A percentile compares a stretch with the other conserved stretches of the same genome.
Conservation (phyloP, 2,113 vertebrate species). For the Desmodus rotundus region DNA sequence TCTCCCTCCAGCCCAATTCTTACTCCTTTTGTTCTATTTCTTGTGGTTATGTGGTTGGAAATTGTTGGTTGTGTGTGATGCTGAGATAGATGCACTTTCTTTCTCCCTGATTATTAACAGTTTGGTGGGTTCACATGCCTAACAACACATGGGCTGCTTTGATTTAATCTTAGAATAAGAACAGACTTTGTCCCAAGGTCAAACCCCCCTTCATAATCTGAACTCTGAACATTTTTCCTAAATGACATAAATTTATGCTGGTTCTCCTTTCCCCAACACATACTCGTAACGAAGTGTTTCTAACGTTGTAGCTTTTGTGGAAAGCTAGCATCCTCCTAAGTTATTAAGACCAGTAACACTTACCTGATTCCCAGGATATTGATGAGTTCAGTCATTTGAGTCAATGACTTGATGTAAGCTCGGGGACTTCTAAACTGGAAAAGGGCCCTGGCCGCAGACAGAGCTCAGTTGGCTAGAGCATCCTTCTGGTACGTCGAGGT, state of each 20-base stretch:
- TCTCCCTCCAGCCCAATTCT: not conserved
- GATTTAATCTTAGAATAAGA: slow-evolving; percentile 34
- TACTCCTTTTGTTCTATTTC: not conserved
- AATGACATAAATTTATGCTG: not conserved
- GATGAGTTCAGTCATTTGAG: not conserved
- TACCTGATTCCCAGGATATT: not conserved
- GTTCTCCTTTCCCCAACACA: not conserved
- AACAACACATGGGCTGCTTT: not conserved
- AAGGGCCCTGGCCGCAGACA: not conserved
- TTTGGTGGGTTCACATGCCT: not conserved
- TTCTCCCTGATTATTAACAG: not conserved
- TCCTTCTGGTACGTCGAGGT: too few relatives aligned
- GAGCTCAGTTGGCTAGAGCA: too few relatives aligned
- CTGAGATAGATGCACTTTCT: not conserved
- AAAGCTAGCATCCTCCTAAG: not conserved
- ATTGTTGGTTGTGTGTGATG: not conserved
- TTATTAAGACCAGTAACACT: not conserved
- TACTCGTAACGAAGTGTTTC: not conserved
- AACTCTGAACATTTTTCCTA: not conserved
- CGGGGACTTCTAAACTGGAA: slow-evolving; percentile 27
- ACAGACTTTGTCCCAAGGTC: not conserved
- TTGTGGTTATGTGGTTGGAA: not conserved
- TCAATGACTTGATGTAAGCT: not conserved
- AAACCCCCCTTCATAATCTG: not conserved
- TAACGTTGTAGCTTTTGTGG: not conserved